phyloP scores from a whole-genome alignment of 2,113 vertebrate genomes.

The Malaclemys terrapin region DNA sequence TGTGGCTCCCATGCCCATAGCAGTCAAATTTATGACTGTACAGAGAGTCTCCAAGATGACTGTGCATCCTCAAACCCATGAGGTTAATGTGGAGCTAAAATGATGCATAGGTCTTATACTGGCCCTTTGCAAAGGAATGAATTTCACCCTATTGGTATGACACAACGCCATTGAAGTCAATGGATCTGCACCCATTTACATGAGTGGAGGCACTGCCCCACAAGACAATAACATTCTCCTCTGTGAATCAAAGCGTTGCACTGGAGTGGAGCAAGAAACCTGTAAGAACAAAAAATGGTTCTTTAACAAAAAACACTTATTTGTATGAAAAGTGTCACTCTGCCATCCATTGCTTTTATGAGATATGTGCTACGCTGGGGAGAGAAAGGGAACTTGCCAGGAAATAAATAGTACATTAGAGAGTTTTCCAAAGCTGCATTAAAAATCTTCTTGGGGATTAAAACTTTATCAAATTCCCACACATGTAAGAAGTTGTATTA shows the following conservation, averaged over 20 bases:
- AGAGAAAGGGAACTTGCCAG: constrained; percentile 13
- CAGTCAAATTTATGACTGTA: neutral
- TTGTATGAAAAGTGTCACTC: neutral
- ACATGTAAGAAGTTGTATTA: constrained; percentile 50
- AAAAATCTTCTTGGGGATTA: constrained; percentile 57
- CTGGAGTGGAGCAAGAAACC: constrained; percentile 25
- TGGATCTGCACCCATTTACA: neutral
- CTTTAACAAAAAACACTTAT: neutral
- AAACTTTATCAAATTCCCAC: constrained; percentile 64
- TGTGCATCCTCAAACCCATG: neutral
- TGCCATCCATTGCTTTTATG: neutral
- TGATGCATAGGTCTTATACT: neutral
- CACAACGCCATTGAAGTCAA: neutral
- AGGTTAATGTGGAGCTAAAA: neutral
- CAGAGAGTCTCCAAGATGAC: neutral
- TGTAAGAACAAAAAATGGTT: neutral
- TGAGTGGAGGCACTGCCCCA: neutral
- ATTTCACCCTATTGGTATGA: fast-evolving
- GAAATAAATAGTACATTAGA: constrained; percentile 20
- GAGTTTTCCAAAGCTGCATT: constrained; percentile 53
- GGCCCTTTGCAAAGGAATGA: neutral
- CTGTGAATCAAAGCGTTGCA: neutral
- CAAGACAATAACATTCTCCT: neutral
- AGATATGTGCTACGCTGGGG: constrained; percentile 35
- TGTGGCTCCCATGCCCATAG: neutral